phyloP scores from a whole-genome alignment of 1,140 invertebrate species.

The Andricus grossulariae region DNA sequence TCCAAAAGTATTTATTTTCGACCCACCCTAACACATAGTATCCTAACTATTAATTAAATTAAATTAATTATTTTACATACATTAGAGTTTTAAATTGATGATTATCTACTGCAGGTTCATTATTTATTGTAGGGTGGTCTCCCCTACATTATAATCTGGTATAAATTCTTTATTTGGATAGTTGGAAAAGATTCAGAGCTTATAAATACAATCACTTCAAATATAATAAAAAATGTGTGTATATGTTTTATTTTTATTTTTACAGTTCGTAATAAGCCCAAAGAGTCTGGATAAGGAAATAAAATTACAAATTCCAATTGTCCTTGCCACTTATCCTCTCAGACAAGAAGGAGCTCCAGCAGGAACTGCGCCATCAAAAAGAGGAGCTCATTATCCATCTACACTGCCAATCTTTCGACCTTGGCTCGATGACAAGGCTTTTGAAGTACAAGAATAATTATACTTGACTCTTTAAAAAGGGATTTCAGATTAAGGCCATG shows the following conservation, averaged over 20 bases:
- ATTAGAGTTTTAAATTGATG: too few relatives aligned
- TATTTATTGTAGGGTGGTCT: too few relatives aligned
- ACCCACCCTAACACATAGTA: too few relatives aligned
- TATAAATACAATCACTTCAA: neutral
- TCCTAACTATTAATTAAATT: too few relatives aligned
- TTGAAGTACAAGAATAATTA: conserved; percentile 71
- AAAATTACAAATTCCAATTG: conserved; percentile 93
- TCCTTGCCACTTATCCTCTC: conserved; percentile 95
- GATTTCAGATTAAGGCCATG: too few relatives aligned
- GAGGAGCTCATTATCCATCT: conserved; percentile 91
- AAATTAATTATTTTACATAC: too few relatives aligned
- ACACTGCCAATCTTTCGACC: conserved; percentile 94
- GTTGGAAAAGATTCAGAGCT: too few relatives aligned
- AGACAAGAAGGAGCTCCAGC: conserved; percentile 79
- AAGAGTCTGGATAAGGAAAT: conserved; percentile 94
- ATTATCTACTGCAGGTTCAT: too few relatives aligned
- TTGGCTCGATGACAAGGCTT: conserved; percentile 87
- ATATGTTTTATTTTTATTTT: conserved; percentile 48
- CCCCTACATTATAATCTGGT: too few relatives aligned
- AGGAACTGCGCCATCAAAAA: conserved; percentile 81
- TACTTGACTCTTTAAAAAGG: neutral
- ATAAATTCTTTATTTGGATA: too few relatives aligned
- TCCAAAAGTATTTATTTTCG: too few relatives aligned
- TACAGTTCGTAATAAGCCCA: conserved; percentile 91
- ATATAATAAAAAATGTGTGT: neutral